Evolutionary conservation across 2,888 invertebrate species (phyloP), one percentile per base, ranked within the genome.

Genomic region (Caenorhabditis japonica): DNA sequence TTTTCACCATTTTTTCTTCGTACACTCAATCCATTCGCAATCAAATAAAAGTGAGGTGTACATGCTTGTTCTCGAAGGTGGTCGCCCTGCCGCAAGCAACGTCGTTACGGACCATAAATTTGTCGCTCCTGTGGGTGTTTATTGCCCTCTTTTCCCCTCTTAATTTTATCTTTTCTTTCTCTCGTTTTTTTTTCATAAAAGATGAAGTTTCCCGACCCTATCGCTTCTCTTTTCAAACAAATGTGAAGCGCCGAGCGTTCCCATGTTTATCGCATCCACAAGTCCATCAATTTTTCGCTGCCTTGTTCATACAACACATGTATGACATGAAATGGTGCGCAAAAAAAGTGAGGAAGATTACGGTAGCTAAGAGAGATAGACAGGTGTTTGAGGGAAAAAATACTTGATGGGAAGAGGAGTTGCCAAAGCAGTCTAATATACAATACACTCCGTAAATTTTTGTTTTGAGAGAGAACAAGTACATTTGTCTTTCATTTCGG

Each of bases 71-170:
- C 30, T 30, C 30, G 49, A 30, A 61, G 52, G 61, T 61, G 61
- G 51, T 51, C 41, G 59, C 47, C 41, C 60, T 44, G 62, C 62
- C 62, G 46, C 49, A 58, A 66, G 66, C 51, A 51, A 55, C 34
- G 56, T 58, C 68, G 68, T 68, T 68, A 56, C 68, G 68, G 68
- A 68, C 68, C 68, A 68, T 68, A 68, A 68, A 68, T 68, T 68
- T 51, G 56, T 51, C 68, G 5, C 30, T 10, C 30, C 30, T n/a
- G n/a, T n/a, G 69, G 60, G 58, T 58, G 68, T 68, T 68, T 68
- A 68, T 68, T 56, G 66, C 51, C 47, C 53, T 30, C 47, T 43
- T 15, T 52, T 62, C 41, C 55, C 55, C 53, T 56, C 49, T 64
- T 53, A 56, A 53, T 53, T 62, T 53, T 55, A 46, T 64, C 43